Evolutionary conservation across 1,140 invertebrate genomes (phyloP).

Genomic region (Chironomus striatipennis): DNA sequence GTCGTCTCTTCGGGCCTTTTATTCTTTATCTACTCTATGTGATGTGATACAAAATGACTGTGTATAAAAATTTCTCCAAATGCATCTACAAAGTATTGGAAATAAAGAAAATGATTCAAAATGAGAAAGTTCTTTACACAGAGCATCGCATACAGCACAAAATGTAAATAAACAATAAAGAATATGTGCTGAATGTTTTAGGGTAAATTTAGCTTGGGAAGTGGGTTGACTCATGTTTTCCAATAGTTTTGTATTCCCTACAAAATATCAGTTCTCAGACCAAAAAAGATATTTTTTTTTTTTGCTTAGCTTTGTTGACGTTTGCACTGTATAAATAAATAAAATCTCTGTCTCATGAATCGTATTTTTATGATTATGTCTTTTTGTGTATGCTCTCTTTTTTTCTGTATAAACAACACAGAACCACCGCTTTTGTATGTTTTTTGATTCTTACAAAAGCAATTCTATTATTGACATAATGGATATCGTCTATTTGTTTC

Average conservation of each 20-base stretch:
- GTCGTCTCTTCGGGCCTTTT: not conserved
- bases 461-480: conserved; percentile 3
- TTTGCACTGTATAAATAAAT: conserved; percentile 9
- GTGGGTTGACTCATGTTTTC: not conserved
- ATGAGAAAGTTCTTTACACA: not conserved
- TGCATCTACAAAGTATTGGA: too few relatives aligned
- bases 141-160: not conserved
- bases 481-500: conserved; percentile 13
- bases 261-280: not conserved
- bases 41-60: not conserved
- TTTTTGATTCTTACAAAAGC: conserved; percentile 1
- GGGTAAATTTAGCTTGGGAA: not conserved
- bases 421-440: not conserved
- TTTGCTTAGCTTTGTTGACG: not conserved
- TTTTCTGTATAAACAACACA: not conserved
- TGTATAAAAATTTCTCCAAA: too few relatives aligned
- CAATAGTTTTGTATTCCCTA: not conserved
- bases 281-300: not conserved
- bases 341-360: not conserved
- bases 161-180: conserved; percentile 4
- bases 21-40: too few relatives aligned
- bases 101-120: not conserved
- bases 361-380: not conserved
- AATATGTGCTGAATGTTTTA: not conserved
- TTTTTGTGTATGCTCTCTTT: not conserved